phyloP scores from a whole-genome alignment of 2,797 vertebrate species.

The Sardinella longiceps region DNA sequence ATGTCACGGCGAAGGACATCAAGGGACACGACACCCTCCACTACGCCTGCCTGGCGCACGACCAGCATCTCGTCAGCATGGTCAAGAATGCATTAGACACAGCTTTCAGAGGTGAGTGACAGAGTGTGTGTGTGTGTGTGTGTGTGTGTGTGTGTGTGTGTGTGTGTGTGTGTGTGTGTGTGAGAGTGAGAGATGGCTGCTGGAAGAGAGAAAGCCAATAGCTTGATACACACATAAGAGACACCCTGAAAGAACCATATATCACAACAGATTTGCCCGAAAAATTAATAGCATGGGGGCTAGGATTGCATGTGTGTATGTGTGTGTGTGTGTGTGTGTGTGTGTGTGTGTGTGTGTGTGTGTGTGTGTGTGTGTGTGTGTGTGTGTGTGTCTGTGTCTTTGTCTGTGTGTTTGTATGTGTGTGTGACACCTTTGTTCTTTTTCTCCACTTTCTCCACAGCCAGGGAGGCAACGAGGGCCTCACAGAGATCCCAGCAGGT shows the following conservation, averaged over 20 bases:
- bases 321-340: background rate
- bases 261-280: no score
- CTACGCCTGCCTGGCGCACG: constrained; percentile 82
- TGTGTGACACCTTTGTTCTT: background rate
- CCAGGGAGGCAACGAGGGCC: constrained; percentile 36
- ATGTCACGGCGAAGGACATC: constrained; percentile 73
- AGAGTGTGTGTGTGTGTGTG: background rate
- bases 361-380: background rate
- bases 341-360: background rate
- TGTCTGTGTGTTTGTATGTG: background rate
- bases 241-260: no score
- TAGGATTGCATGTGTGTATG: background rate
- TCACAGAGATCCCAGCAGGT: constrained; percentile 42
- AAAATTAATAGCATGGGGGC: no score
- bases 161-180: background rate
- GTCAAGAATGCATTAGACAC: constrained; percentile 76
- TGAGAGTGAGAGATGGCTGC: no score
- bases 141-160: background rate
- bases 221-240: no score
- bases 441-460: background rate
- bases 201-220: no score
- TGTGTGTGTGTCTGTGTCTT: background rate
- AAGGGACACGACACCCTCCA: constrained; percentile 80
- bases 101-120: constrained; percentile 67
- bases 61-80: constrained; percentile 76